Base-by-base conservation (phyloP, 2,888 invertebrate genomes). In the Dysmachus trigonus region DNA sequence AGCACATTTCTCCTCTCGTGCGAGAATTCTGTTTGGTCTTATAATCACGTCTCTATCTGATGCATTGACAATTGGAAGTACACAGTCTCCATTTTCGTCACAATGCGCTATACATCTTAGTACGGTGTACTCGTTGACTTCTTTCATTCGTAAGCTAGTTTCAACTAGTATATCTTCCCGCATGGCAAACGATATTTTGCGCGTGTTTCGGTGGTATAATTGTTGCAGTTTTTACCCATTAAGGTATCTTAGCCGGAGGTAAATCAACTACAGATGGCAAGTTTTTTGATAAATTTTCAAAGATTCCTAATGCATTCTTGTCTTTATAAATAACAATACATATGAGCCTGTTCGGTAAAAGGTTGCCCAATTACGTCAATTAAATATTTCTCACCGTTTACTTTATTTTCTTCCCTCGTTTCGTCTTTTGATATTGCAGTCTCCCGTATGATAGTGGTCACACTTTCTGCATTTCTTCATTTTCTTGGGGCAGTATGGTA, bases 361-460 rank as follows among this genome's bases (percentile, higher is more conserved):
- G 30, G 18, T 41, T 79, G 79, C 8, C 79, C 79, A 18, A 51
- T 31, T 30, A 86, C 33, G 30, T 84, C 38, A 18, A 77, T 86
- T 30, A 87, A 87, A 79, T 38, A 84, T 35, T 87, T 87, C 47
- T 83, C 31, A 85, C 83, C 77, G 41, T 27, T 31, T 18, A 0
- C 10, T 41, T 77, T 15, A 7, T 77, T 7, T 38, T 13, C n/a
- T n/a, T 77, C 38, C 38, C 13, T 8, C 35, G 22, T 41, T 35
- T 6, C 38, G n/a, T 18, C 10, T 18, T 8, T 7, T 79, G 10
- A 8, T 30, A 4, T 13, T 30, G 31, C 79, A 79, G 7, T 51
- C 31, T 3, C 51, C 79, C 13, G 47, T n/a, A 51, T 79, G 79
- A 47, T 51, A 51, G 7, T 18, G 15, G 27, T 47, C 10, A 30